These are phyloP conservation scores for Thomomys bottae DNA, from an alignment of 2,113 vertebrate genomes.

Conservation along the genomic window DNA sequence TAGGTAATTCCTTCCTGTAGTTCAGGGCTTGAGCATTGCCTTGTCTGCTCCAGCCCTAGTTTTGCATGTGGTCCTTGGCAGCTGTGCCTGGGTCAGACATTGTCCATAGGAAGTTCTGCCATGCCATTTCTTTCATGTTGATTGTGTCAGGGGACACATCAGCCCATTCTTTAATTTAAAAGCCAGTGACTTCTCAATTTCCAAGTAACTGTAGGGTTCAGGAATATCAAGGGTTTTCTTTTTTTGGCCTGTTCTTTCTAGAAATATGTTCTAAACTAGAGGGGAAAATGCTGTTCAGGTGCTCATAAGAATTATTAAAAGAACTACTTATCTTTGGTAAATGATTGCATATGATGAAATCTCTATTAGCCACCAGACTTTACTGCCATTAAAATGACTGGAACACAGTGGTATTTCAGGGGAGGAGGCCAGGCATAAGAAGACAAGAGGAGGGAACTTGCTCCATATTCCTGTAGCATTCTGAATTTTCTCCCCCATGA, in stretches of 20 bases:
- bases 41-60: neutral
- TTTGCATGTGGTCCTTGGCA: neutral
- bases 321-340: neutral
- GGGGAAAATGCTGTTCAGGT: constrained; percentile 29
- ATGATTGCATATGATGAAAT: neutral
- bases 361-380: neutral
- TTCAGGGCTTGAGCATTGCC: neutral
- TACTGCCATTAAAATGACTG: neutral
- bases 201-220: constrained; percentile 33
- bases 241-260: constrained; percentile 58
- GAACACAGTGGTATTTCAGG: neutral
- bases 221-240: constrained; percentile 70
- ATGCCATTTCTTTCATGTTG: neutral
- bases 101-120: constrained; percentile 3
- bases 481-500: neutral
- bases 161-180: neutral
- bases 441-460: too few species aligned
- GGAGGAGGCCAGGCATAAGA: neutral
- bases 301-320: constrained; percentile 37
- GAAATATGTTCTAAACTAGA: constrained; percentile 38
- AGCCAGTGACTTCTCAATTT: constrained; percentile 52
- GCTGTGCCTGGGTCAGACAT: neutral
- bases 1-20: too few species aligned
- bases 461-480: neutral
- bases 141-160: neutral